Conservation (phyloP, 2,888 invertebrate genomes). For the Lamellibrachia satsuma region DNA sequence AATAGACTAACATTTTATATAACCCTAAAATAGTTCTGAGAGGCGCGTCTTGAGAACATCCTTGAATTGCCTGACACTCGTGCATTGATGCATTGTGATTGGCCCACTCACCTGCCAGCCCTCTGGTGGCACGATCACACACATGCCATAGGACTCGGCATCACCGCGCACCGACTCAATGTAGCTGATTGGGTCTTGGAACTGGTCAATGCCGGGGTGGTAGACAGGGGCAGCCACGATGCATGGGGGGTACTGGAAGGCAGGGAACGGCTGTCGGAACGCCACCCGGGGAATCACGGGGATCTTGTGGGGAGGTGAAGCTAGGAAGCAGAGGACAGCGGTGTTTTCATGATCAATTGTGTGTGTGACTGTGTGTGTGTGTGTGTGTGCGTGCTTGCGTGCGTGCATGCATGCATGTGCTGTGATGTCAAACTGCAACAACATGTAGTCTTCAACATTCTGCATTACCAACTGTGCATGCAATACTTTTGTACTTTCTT, state of each 20-base stretch:
- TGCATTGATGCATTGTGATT: no score
- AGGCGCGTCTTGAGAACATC: no score
- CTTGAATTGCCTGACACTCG: background rate
- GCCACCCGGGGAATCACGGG: background rate
- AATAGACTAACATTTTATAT: no score
- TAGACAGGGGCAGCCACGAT: conserved; percentile 70
- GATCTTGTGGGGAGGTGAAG: background rate
- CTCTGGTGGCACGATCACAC: conserved; percentile 84
- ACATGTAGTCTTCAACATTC: no score
- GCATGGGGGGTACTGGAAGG: conserved; percentile 20
- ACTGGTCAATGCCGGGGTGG: conserved; percentile 83
- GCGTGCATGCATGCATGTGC: no score
- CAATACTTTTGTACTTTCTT: no score
- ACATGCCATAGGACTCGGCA: conserved; percentile 85
- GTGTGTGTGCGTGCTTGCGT: no score
- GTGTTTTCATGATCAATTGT: no score
- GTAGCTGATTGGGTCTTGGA: conserved; percentile 85
- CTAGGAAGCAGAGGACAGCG: background rate
- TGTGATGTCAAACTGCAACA: no score
- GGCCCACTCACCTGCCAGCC: conserved; percentile 58
- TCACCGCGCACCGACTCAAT: conserved; percentile 80
- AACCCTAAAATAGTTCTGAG: no score
- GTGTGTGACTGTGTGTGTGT: no score
- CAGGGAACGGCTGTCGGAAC: conserved; percentile 26
- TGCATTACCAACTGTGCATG: no score